phyloP scores from a whole-genome alignment of 2,797 vertebrate species.

The Glossophaga mutica region DNA sequence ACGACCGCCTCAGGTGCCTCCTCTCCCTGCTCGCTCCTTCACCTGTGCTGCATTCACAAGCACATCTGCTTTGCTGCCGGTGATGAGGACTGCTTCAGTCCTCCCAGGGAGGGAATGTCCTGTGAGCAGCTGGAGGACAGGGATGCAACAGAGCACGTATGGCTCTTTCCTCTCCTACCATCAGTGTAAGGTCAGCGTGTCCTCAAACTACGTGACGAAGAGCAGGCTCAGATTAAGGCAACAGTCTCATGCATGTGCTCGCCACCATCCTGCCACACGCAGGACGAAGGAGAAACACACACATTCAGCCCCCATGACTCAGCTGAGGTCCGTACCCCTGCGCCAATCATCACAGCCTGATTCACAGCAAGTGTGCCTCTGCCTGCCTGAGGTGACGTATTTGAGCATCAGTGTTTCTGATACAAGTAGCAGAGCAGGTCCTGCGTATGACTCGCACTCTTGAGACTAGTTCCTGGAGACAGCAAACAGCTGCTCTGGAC shows the following conservation, averaged over 20 bases:
- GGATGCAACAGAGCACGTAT: too few species aligned
- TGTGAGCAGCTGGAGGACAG: background rate
- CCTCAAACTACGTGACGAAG: background rate
- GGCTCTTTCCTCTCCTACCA: fast-evolving
- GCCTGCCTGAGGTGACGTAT: background rate
- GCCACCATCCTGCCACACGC: conserved; percentile 52
- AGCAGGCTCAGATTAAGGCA: conserved; percentile 73
- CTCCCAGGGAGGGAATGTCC: background rate
- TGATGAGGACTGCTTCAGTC: background rate
- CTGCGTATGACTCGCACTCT: background rate
- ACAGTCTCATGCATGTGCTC: conserved; percentile 49
- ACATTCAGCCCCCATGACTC: conserved; percentile 75
- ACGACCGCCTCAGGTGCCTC: background rate
- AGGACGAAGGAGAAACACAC: conserved; percentile 53
- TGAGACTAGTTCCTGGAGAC: background rate
- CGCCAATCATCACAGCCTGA: conserved; percentile 75
- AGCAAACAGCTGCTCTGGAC: background rate
- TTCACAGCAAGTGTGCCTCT: background rate
- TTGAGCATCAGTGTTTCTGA: background rate
- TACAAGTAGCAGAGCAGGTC: background rate
- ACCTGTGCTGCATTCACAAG: background rate
- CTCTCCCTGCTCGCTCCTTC: too few species aligned
- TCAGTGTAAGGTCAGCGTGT: background rate
- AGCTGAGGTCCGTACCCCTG: conserved; percentile 79
- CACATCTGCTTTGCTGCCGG: background rate